Base-by-base conservation (phyloP, 2,113 vertebrate species). In the Larimichthys crocea region DNA sequence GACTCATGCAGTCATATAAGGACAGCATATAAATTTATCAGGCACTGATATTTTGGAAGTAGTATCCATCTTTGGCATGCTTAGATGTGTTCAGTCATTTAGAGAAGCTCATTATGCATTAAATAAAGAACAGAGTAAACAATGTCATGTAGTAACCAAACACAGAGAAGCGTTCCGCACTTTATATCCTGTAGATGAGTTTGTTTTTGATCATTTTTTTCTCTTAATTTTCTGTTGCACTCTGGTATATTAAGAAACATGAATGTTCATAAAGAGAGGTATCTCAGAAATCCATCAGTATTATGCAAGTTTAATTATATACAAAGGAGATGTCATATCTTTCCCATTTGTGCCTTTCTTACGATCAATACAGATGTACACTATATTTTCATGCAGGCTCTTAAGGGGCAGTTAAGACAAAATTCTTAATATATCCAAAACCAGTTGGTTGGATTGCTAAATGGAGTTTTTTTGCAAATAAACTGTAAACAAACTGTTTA, bases 1-100 rank as follows among this genome's bases (percentile, higher is more conserved):
- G 74, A 88, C 29, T 85, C 84, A 71, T 61, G 15, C 48, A 48
- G 42, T 76, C 48, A 19, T 69, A 44, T 52, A 56, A 52, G 40
- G 64, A 85, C 31, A 22, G 15, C 14, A 4, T 8, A 44, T n/a
- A 0, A 70, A 88, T 87, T 69, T 44, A 87, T 88, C 84, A 84
- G 50, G 19, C 70, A 29, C 40, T 78, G 84, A 79, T 84, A 88
- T 89, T 91, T 84, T n/a, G 60, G 24, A 74, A 62, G 69, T 16
- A 12, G 40, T 26, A 78, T 84, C 65, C 31, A 80, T 87, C 69
- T 78, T 62, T 46, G 44, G 10, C 46, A 19, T 61, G 14, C 56
- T 46, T 0, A 10, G 19, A 67, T 26, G 44, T 59, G 29, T 79
- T 70, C 40, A 75, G 60, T 89, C 79, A 83, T 83, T 76, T 50